A percentile compares a stretch with the other conserved stretches of the same genome.
Evolutionary conservation across 2,113 vertebrate species (phyloP).

Genomic region (Syngnathus floridae): DNA sequence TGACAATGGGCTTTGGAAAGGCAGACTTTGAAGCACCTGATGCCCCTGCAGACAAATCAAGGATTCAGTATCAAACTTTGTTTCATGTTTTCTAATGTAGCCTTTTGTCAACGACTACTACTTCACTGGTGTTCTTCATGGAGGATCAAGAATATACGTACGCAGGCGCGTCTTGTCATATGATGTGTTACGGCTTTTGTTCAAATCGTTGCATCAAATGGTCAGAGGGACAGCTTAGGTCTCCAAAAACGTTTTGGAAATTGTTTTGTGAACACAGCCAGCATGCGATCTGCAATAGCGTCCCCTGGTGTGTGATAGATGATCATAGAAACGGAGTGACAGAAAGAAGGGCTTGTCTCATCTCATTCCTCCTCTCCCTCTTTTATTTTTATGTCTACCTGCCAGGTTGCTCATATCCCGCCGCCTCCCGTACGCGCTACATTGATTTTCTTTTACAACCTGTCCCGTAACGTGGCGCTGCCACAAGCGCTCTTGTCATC

Average conservation of each 20-base stretch:
- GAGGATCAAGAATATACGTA: too few species aligned
- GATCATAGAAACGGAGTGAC: background rate
- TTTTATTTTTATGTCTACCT: background rate
- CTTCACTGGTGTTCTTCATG: too few species aligned
- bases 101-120: too few species aligned
- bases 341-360: background rate
- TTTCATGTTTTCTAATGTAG: too few species aligned
- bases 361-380: background rate
- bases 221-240: too few species aligned
- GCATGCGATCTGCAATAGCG: background rate
- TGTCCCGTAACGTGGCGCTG: slow-evolving; percentile 15
- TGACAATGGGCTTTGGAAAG: too few species aligned
- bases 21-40: too few species aligned
- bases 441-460: slow-evolving; percentile 53
- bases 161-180: too few species aligned
- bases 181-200: too few species aligned
- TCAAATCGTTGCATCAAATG: too few species aligned
- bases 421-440: background rate
- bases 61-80: too few species aligned
- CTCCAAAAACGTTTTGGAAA: background rate
- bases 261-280: background rate
- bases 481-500: slow-evolving; percentile 52
- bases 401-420: slow-evolving; percentile 8
- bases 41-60: too few species aligned
- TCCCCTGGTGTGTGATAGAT: background rate